Evolutionary conservation across 2,797 vertebrate genomes (phyloP), one percentile per base, ranked within the genome.

Genomic region (Rhinoraja longicauda): DNA sequence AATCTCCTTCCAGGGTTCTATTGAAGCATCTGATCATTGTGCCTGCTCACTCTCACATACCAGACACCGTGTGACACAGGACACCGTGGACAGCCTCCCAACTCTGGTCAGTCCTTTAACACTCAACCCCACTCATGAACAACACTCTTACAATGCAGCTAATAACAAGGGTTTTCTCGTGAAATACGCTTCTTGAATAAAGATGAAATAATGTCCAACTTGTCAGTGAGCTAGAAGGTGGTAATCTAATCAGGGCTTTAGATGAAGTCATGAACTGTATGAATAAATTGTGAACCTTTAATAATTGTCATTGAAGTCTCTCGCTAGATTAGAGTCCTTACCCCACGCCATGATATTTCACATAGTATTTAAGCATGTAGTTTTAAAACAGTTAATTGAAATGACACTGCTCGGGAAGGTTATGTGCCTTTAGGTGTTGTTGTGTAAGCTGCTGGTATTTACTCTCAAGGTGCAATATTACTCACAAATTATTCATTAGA

Each of bases 211-310:
- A 90, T 90, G 88, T 17, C n/a, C 72, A 90, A 5, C 67, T 53
- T 53, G 67, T 70, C 70, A 7, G 39, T n/a, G 39, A 92, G 36
- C 36, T 92, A 32, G 39, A 92, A 75, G 39, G 67, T 70, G 26
- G 70, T n/a, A 73, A 57, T 75, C 45, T 75, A 92, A 92, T 75
- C 32, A 92, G 12, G 39, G 39, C 12, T 73, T 45, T 10, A 53
- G 90, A 92, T 92, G 39, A 92, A 73, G 90, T 73, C 90, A 92
- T 29, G 45, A 92, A 75, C 67, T 73, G 24, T 26, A 73, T 13
- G 70, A 75, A 1, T 1, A 73, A 92, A 92, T 70, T 70, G 45
- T 15, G 39, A 73, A 39, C 67, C 36, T 75, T 75, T 72, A 73
- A 72, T 92, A 75, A 57, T 75, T n/a, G 36, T 75, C 90, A 29